These are phyloP conservation scores for Lagenorhynchus albirostris DNA, from an alignment of 2,113 vertebrate genomes.

Conservation along the genomic window DNA sequence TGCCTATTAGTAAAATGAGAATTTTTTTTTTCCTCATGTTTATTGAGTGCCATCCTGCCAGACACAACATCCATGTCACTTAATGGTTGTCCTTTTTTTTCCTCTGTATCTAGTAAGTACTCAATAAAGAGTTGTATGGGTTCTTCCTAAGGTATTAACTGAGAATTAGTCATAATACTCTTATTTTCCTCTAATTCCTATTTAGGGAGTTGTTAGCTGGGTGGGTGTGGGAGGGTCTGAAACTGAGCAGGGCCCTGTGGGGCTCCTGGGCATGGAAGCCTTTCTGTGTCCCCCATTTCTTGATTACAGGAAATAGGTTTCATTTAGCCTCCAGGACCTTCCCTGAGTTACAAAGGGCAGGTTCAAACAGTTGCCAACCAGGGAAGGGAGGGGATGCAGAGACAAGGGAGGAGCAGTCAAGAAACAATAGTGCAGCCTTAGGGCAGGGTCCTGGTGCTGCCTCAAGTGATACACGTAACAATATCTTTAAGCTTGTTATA, in stretches of 20 bases:
- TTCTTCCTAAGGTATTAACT: not conserved
- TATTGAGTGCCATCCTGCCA: not conserved
- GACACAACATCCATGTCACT: not conserved
- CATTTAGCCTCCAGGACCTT: not conserved
- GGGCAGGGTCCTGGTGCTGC: not conserved
- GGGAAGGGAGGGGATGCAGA: not conserved
- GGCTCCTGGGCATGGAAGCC: not conserved
- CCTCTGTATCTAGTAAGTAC: not conserved
- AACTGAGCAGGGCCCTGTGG: not conserved
- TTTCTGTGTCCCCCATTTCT: not conserved
- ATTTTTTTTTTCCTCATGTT: not conserved
- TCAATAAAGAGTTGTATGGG: not conserved
- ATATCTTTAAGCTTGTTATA: not conserved
- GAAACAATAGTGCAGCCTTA: not conserved
- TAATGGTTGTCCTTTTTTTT: not conserved
- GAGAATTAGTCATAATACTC: not conserved
- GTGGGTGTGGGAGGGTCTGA: accelerated
- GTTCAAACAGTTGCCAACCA: not conserved
- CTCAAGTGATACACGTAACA: not conserved
- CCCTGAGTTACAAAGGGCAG: not conserved
- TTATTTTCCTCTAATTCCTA: not conserved
- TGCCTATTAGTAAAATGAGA: not conserved
- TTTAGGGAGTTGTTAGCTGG: not conserved
- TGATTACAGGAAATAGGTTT: not conserved
- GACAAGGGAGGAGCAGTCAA: too few species aligned